Evolutionary conservation across 2,888 invertebrate species (phyloP), one percentile per base, ranked within the genome.

Genomic region (Lysandra bellargus): DNA sequence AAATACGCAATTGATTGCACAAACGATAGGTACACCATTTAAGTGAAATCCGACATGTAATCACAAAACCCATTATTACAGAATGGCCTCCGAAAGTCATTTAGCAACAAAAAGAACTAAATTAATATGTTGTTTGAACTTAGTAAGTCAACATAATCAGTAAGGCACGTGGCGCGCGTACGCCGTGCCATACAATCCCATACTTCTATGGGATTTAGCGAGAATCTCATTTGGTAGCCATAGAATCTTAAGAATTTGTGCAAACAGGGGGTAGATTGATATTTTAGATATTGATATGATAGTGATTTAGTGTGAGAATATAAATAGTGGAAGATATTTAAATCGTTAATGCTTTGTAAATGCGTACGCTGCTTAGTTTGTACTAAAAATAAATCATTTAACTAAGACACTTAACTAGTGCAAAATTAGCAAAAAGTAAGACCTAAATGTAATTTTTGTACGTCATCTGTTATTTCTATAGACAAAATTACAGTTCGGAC

Each of bases 91-190:
- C 89, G 87, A 89, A 90, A 91, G 91, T 91, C 90, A 92, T 92
- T 90, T 90, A 85, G 87, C 85, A 88, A 91, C 91, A 92, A 92
- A 91, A 91, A 90, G 86, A 82, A 86, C 89, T 89, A 93, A 93
- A 94, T 94, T 94, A 94, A 94, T 93, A 94, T 91, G 92, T 93
- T 94, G 94, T 94, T 94, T 94, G 94, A 94, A 90, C 92, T 90
- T 91, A 87, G 89, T 91, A 93, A 90, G 90, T 90, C 94, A 94
- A 94, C 91, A 94, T 91, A 94, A 94, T 94, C 92, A 94, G 82
- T 40, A 4, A 60, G 89, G 80, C 94, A 93, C 94, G 94, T 93
- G 94, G 84, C 49, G 40, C 4, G 85, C 93, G 88, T 91, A 85
- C 93, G 92, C 87, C 88, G 83, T 83, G 83, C 89, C 83, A 90